Evolutionary conservation across 2,888 invertebrate species (phyloP).

Genomic region (Caenorhabditis sp.): DNA sequence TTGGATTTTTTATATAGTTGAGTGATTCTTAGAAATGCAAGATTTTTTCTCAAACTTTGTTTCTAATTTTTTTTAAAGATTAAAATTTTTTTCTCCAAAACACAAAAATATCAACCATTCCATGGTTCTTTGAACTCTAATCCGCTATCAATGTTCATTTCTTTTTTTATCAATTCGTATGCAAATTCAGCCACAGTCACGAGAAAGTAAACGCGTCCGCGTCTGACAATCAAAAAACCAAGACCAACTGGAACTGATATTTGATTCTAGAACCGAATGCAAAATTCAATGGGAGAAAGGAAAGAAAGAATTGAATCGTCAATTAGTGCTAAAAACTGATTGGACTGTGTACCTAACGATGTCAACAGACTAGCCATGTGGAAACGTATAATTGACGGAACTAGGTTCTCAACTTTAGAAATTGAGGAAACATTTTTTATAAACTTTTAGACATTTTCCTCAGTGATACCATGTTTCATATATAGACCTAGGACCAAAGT

Average conservation of each 20-base stretch:
- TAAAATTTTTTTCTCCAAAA: not conserved
- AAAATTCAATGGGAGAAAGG: not conserved
- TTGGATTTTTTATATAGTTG: no score
- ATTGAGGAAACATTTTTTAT: not conserved
- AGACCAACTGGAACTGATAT: constrained; percentile 1
- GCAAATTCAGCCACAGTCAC: constrained; percentile 15
- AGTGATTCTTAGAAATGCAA: no score
- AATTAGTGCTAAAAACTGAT: constrained; percentile 42
- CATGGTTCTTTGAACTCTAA: constrained; percentile 26
- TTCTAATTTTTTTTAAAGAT: no score
- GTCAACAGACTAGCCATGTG: constrained; percentile 10
- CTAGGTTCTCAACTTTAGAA: not conserved
- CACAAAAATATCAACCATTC: not conserved
- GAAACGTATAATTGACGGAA: constrained; percentile 32
- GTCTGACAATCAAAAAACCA: constrained; percentile 14
- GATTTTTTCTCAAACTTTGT: no score
- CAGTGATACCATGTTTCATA: no score
- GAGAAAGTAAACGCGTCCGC: not conserved
- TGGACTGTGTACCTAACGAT: not conserved
- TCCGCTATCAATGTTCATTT: not conserved
- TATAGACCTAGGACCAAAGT: no score
- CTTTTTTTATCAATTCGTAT: constrained; percentile 13
- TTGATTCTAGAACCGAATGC: not conserved
- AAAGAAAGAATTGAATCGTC: constrained; percentile 13
- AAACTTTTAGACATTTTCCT: no score